These are phyloP conservation scores for Chitala chitala DNA, from an alignment of 2,113 vertebrate genomes.

Conservation along the genomic window DNA sequence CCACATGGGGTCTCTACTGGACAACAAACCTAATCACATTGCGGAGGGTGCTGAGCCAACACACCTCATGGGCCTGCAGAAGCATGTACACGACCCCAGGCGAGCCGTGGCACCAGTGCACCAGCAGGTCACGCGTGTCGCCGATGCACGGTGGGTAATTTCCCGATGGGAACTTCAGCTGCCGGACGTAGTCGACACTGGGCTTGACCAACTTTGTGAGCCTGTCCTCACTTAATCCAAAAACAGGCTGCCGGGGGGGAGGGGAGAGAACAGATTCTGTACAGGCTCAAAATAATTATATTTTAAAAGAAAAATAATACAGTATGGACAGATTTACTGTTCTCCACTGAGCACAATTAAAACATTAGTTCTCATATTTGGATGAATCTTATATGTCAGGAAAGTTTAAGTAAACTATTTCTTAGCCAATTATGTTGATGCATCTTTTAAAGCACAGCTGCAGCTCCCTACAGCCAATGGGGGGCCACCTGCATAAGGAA, in stretches of 20 bases:
- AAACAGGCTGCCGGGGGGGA: constrained; percentile 52
- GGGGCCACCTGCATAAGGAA: constrained; percentile 86
- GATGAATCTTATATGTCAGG: too few relatives aligned
- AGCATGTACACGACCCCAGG: constrained; percentile 93
- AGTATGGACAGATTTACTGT: too few relatives aligned
- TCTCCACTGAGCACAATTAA: too few relatives aligned
- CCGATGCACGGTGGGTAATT: constrained; percentile 86
- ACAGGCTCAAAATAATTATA: not conserved
- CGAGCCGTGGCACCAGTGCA: constrained; percentile 95
- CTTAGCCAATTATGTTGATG: too few relatives aligned
- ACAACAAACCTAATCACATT: not conserved
- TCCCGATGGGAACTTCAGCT: constrained; percentile 79
- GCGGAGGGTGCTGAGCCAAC: not conserved
- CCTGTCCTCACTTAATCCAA: constrained; percentile 58
- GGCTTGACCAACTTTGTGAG: constrained; percentile 75
- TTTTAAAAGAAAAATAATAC: too few relatives aligned
- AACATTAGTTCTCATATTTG: too few relatives aligned
- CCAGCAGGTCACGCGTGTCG: constrained; percentile 80
- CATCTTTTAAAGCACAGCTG: not conserved
- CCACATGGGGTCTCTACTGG: not conserved
- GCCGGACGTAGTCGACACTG: constrained; percentile 83
- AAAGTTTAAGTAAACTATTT: too few relatives aligned
- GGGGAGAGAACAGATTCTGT: not conserved
- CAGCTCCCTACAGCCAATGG: not conserved
- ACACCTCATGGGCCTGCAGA: constrained; percentile 85